Base-by-base conservation (phyloP, 2,113 vertebrate species). In the Emydocephalus ijimae region DNA sequence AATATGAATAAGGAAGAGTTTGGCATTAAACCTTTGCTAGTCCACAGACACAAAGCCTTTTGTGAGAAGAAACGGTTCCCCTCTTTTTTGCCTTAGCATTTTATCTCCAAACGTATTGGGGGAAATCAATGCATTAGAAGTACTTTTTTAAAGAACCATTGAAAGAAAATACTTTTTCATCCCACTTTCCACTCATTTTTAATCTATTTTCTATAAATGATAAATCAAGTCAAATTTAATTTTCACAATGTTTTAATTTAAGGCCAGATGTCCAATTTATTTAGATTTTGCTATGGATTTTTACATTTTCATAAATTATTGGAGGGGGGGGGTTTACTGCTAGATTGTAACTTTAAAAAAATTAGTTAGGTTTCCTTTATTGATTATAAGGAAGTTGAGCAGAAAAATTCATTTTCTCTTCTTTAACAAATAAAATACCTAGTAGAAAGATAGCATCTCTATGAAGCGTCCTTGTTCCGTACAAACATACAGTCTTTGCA, bases 301-400 rank as follows among this genome's bases (percentile, higher is more conserved):
- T 81, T 81, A 43, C 34, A 21, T 81, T 81, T 81, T 43, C 18
- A 81, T 21, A 43, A 81, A 81, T 81, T 81, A 15, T 8, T 6
- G 34, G 1, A 0, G 3, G 0, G 15, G 34, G 0, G 3, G 0
- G 0, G 0, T 3, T 2, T 43, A 7, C 15, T 81, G 74, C 34
- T 81, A 21, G 34, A 23, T 43, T 81, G 18, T 21, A 81, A 81
- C 18, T 21, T 81, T 81, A 81, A 81, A 81, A 18, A 34, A 43
- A 43, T 81, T 39, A 39, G 34, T 81, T 9, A 81, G 18, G 74
- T 20, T 81, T 81, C 18, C 20, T 81, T 43, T 81, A 81, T 81
- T 81, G 34, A 81, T 23, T 43, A 43, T 81, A 43, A 81, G 74
- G 74, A 81, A 21, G 34, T 34, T 81, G 18, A 81, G 34, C 74